Conservation (phyloP, 2,888 invertebrate genomes). For the Priocnemis perturbator region DNA sequence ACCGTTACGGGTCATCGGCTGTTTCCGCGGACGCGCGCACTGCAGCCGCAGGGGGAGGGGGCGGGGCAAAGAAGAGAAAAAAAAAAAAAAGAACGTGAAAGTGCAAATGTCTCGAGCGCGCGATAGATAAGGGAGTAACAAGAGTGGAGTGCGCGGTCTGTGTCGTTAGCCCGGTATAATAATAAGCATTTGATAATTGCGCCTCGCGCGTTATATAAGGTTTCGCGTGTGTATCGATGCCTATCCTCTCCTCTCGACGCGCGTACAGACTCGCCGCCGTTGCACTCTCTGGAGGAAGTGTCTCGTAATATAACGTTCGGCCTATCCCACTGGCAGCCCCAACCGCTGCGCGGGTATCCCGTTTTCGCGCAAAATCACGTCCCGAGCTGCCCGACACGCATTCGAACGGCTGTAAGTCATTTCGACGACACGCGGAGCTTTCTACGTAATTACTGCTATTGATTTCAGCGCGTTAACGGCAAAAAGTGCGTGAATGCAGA, state of each 20-base stretch:
- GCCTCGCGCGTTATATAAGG: too few relatives aligned
- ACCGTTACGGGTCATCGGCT: too few relatives aligned
- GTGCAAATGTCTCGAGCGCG: slow-evolving; percentile 18
- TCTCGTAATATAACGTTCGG: background rate
- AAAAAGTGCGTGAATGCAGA: slow-evolving; percentile 30
- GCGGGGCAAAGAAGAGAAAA: too few relatives aligned
- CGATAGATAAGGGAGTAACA: slow-evolving; percentile 7
- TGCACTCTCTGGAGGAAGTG: slow-evolving; percentile 17
- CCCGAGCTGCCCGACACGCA: slow-evolving; percentile 18
- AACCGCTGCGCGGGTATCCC: background rate
- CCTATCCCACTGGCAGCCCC: background rate
- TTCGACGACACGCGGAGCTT: slow-evolving; percentile 52
- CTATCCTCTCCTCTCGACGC: too few relatives aligned
- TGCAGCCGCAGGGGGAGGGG: too few relatives aligned
- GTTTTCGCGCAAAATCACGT: slow-evolving; percentile 44
- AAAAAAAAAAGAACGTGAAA: slow-evolving; percentile 32
- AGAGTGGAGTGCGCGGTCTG: background rate
- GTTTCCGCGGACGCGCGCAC: too few relatives aligned
- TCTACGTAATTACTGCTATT: slow-evolving; percentile 65
- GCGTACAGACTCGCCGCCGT: too few relatives aligned
- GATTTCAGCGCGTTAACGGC: slow-evolving; percentile 56
- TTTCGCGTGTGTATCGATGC: too few relatives aligned
- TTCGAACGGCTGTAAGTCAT: slow-evolving; percentile 37
- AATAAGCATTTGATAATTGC: slow-evolving; percentile 4
- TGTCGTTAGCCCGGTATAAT: background rate